These are phyloP conservation scores for Pristionchus arcanus DNA, from an alignment of 2,888 invertebrate species.

Conservation along the genomic window DNA sequence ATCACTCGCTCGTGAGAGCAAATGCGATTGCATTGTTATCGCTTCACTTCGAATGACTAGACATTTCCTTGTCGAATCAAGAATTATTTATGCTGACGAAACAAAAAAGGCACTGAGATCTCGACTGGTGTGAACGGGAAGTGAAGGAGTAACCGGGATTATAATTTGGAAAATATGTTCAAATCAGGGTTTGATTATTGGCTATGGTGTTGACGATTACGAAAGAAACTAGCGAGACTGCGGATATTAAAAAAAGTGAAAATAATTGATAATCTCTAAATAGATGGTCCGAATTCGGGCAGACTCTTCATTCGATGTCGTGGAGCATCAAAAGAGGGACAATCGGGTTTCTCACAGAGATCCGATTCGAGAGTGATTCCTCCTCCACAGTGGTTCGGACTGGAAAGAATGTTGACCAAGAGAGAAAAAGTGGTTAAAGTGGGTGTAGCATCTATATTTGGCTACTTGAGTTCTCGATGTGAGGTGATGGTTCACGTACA, in stretches of 20 bases:
- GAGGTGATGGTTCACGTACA: too few species aligned
- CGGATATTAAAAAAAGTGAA: too few species aligned
- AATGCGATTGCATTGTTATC: too few species aligned
- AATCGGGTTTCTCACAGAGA: constrained; percentile 43
- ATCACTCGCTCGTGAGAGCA: background rate
- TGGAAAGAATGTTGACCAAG: background rate
- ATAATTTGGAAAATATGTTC: background rate
- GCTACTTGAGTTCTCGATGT: too few species aligned
- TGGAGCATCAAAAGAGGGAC: constrained; percentile 28
- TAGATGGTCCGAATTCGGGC: constrained; percentile 15
- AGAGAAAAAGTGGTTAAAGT: background rate
- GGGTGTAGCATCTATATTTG: too few species aligned
- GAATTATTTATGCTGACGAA: background rate
- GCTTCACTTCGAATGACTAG: too few species aligned
- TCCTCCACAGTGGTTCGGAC: constrained; percentile 50
- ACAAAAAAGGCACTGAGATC: background rate
- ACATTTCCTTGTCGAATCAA: background rate
- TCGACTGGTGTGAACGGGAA: constrained; percentile 20
- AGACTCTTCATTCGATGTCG: constrained; percentile 38
- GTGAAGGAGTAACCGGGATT: background rate
- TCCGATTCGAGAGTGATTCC: constrained; percentile 55
- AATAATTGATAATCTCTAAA: background rate
- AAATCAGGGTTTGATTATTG: background rate
- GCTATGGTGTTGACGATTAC: background rate
- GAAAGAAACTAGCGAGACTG: background rate